Evolutionary conservation across 2,888 invertebrate species (phyloP), one percentile per base, ranked within the genome.

Genomic region (Sipha maydis): DNA sequence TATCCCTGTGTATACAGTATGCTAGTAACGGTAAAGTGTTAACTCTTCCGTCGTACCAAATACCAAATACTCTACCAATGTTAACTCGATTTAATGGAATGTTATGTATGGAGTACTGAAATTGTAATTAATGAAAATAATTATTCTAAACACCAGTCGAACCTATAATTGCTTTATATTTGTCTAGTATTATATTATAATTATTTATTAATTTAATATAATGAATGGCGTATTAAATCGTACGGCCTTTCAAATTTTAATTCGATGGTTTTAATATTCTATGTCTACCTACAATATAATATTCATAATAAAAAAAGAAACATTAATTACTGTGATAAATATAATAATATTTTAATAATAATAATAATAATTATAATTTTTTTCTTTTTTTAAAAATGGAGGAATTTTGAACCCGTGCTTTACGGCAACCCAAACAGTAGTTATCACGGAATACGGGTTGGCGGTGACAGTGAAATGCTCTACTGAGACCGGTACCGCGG

Each of bases 391-490:
- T 71, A 54, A 71, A 76, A 88, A 80, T 75, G 80, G 82, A 88
- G 88, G 88, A 88, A 88, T 88, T 80, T 88, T 88, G 82, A 88
- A 88, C 88, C 88, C 88, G 88, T 88, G 88, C 88, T 75, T 88
- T 88, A 82, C 88, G 80, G 61, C 31, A 56, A 61, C 67, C 80
- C 88, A 80, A 80, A 75, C 88, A 82, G 28, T 25, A 41, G 11
- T 11, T 4, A 11, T n/a, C n/a, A n/a, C n/a, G n/a, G n/a, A n/a
- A 31, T n/a, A 28, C 28, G 28, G 69, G 21, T 21, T 14, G 69
- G 8, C n/a, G n/a, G 9, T n/a, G 67, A 3, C 67, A 2, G 67
- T 8, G 67, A 25, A 48, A 5, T 5, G 9, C 9, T 1, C 48
- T 38, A 21, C 61, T 19, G 17, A 7, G 25, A 67, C 25, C 21